These are phyloP conservation scores for Hypercompe scribonia DNA, from an alignment of 2,888 invertebrate species.

Conservation along the genomic window DNA sequence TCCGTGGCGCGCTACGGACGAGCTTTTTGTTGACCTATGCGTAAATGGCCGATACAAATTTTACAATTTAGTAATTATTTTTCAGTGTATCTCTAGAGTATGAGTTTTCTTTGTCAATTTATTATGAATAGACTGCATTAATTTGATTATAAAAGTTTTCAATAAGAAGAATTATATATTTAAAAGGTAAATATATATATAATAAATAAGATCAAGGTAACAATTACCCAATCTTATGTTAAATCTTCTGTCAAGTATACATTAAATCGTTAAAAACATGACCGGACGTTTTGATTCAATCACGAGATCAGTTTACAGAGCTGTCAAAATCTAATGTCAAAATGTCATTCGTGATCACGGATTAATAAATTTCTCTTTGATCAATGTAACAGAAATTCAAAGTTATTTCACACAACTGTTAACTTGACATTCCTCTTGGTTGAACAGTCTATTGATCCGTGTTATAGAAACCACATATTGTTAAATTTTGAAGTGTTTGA, in stretches of 20 bases:
- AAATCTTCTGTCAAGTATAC: neutral
- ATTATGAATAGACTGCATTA: neutral
- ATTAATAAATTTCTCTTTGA: conserved; percentile 1
- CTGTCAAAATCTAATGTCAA: neutral
- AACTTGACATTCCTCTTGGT: neutral
- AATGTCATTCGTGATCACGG: neutral
- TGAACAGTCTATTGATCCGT: neutral
- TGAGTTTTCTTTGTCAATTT: neutral
- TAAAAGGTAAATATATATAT: too few species aligned
- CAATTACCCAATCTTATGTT: too few species aligned
- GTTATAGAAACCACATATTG: neutral
- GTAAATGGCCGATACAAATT: neutral
- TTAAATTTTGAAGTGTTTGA: neutral
- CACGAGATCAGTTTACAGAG: neutral
- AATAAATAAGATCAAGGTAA: too few species aligned
- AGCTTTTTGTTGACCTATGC: too few species aligned
- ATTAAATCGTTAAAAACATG: neutral
- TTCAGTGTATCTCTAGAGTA: too few species aligned
- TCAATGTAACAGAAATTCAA: neutral
- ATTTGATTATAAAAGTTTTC: too few species aligned
- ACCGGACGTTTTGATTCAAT: neutral
- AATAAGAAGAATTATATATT: too few species aligned
- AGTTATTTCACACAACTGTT: neutral
- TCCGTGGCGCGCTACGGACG: too few species aligned
- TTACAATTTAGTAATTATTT: too few species aligned